Evolutionary conservation across 2,113 vertebrate species (phyloP).

Genomic region (Gila orcuttii): DNA sequence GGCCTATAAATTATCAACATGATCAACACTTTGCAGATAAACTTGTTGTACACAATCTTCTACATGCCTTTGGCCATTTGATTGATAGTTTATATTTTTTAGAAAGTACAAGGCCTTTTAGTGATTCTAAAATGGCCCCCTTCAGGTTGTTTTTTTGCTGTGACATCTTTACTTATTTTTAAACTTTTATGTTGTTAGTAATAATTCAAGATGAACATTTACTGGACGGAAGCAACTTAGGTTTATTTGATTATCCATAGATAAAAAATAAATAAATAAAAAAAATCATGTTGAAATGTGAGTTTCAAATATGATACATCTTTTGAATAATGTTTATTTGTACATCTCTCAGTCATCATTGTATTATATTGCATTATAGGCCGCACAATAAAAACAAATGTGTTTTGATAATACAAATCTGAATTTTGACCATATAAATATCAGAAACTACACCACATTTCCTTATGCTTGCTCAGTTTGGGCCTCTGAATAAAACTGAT

Average conservation of each 20-base stretch:
- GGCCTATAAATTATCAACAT: neutral
- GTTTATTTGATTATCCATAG: neutral
- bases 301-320: neutral
- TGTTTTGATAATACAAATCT: too few species aligned
- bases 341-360: too few species aligned
- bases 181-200: neutral
- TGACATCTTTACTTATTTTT: too few species aligned
- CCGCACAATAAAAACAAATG: too few species aligned
- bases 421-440: neutral
- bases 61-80: neutral
- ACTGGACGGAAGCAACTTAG: neutral
- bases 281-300: neutral
- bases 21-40: neutral
- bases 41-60: neutral
- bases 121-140: too few species aligned
- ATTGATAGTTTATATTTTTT: too few species aligned
- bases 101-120: too few species aligned
- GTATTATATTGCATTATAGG: too few species aligned
- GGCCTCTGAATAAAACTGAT: neutral
- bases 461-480: neutral
- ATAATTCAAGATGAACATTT: neutral
- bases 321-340: neutral
- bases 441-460: neutral
- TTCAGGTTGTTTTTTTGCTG: too few species aligned
- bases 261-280: neutral